Evolutionary conservation across 2,113 vertebrate species (phyloP), one percentile per base, ranked within the genome.

Genomic region (Scophthalmus maximus): DNA sequence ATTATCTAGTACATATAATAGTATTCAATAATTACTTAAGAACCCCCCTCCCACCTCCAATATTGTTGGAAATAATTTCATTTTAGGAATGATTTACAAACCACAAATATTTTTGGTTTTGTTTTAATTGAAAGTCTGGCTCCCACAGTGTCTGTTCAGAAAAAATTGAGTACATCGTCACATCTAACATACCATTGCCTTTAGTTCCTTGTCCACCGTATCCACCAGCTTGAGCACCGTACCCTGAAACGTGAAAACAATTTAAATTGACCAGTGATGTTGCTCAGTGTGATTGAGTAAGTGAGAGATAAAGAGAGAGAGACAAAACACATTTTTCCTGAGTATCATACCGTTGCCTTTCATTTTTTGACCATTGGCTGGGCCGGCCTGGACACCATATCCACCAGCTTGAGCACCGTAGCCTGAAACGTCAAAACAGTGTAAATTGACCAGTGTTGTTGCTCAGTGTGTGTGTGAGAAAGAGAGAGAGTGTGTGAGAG

Each of bases 201-300:
- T 88, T 84, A 9, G 44, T 66, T 70, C n/a, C 47, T 77, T 69
- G 83, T 50, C 82, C 73, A 6, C 56, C 73, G 2, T 72, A 72
- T 62, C 64, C 65, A 0, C 83, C 75, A 66, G 61, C 53, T 15
- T 86, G 82, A 29, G 79, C 30, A 2, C 76, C 63, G 1, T 88
- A 73, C 0, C 80, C 89, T 85, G 78, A 3, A 60, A 76, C 11
- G 27, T 18, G 38, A 63, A 67, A 18, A 57, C 22, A 17, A 32
- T 22, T 32, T 23, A 18, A 20, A 62, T 27, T 8, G 0, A 62
- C 47, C 22, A 4, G 2, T 32, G 36, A 8, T 44, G 9, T 63
- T 14, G 2, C 12, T 63, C 17, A 52, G 42, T 26, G n/a, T 26
- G 14, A 0, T 34, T 27, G 8, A 38, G n/a, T 58, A 14, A 10